Conservation (phyloP, 2,113 vertebrate species). For the Lampris megalopsis region DNA sequence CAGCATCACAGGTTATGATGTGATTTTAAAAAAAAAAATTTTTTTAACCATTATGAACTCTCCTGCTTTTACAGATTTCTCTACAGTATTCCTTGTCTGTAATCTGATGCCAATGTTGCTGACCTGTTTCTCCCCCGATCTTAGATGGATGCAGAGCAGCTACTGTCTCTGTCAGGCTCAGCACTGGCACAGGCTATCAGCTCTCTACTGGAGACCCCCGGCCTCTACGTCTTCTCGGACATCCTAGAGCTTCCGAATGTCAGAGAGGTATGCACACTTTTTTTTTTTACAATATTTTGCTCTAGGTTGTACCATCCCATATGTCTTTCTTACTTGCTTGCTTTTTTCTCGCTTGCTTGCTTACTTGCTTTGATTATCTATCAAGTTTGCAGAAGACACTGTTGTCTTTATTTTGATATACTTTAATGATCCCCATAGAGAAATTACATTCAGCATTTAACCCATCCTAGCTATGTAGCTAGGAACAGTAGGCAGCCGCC, state of each 20-base stretch:
- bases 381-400: too few relatives aligned
- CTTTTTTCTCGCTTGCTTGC: too few relatives aligned
- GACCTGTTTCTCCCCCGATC: slow-evolving; percentile 25
- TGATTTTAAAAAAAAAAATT: too few relatives aligned
- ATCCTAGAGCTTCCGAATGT: slow-evolving; percentile 85
- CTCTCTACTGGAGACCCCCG: slow-evolving; percentile 84
- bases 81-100: slow-evolving; percentile 7
- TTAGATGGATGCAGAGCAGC: slow-evolving; percentile 87
- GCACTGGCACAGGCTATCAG: slow-evolving; percentile 84
- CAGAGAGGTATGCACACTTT: slow-evolving; percentile 77
- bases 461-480: too few relatives aligned
- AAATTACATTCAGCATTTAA: too few relatives aligned
- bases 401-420: too few relatives aligned
- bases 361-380: too few relatives aligned
- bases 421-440: too few relatives aligned
- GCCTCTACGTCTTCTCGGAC: slow-evolving; percentile 86
- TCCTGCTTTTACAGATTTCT: slow-evolving; percentile 9
- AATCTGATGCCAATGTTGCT: slow-evolving; percentile 35
- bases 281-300: neutral
- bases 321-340: neutral
- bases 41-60: neutral
- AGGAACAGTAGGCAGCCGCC: too few relatives aligned
- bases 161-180: slow-evolving; percentile 83
- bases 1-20: too few relatives aligned
- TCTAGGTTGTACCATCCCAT: neutral